Conservation (phyloP, 2,888 invertebrate genomes). For the Aphodius sticticus region DNA sequence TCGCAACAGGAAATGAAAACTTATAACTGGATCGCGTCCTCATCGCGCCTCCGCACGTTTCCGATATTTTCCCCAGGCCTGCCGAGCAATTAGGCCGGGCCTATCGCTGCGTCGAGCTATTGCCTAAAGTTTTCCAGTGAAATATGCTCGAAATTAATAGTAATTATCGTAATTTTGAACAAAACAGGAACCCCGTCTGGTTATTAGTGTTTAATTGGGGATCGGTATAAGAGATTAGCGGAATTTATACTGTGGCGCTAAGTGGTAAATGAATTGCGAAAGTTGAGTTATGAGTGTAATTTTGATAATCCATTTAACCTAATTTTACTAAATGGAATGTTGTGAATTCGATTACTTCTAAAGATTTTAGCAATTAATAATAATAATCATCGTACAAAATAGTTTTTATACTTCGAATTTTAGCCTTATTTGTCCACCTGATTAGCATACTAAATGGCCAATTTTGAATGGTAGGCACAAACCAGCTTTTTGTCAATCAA, state of each 20-base stretch:
- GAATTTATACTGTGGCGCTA: background rate
- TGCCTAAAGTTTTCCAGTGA: background rate
- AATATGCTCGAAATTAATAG: background rate
- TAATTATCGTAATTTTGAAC: background rate
- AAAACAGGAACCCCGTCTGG: conserved; percentile 4
- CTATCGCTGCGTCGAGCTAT: background rate
- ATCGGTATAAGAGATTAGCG: background rate
- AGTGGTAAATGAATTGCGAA: background rate
- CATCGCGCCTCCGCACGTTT: background rate
- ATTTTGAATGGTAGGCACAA: too few relatives aligned
- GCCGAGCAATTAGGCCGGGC: background rate
- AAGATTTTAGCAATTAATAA: too few relatives aligned
- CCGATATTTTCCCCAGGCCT: background rate
- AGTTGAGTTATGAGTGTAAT: background rate
- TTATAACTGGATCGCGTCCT: background rate
- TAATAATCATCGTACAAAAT: too few relatives aligned
- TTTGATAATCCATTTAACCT: too few relatives aligned
- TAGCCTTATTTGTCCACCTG: too few relatives aligned
- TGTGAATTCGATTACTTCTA: too few relatives aligned
- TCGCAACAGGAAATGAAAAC: background rate
- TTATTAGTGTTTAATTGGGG: background rate
- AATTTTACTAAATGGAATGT: too few relatives aligned
- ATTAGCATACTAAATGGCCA: too few relatives aligned
- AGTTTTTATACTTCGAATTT: too few relatives aligned
- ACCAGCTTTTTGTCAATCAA: too few relatives aligned